Conservation (phyloP, 2,113 vertebrate species). For the Trachemys scripta region DNA sequence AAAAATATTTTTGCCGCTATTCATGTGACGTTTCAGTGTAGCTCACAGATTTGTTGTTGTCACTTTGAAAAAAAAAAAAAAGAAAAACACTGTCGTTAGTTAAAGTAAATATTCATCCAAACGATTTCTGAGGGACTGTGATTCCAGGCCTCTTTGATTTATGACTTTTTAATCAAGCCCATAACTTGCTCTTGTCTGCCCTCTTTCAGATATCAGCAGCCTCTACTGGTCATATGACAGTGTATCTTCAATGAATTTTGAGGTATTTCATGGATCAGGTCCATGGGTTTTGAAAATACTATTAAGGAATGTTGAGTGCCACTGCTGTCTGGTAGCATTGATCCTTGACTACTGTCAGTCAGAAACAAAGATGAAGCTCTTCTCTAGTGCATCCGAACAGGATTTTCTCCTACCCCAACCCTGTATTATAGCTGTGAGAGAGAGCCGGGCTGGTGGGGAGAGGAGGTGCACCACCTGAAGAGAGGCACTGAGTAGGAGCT, state of each 20-base stretch:
- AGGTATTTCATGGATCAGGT: background rate
- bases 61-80: background rate
- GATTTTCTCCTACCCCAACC: background rate
- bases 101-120: background rate
- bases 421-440: background rate
- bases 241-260: background rate
- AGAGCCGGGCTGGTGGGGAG: background rate
- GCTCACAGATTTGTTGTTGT: background rate
- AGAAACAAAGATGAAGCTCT: background rate
- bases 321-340: background rate
- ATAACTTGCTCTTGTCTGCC: background rate
- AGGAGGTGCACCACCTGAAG: background rate
- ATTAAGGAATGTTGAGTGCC: background rate
- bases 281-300: background rate
- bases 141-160: background rate
- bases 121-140: rapidly evolving
- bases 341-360: background rate
- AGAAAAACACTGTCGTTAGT: slow-evolving; percentile 21
- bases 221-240: background rate
- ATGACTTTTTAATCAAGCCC: background rate
- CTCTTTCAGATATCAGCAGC: background rate
- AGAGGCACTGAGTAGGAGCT: background rate
- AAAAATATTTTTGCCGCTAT: slow-evolving; percentile 41
- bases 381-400: background rate
- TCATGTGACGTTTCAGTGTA: slow-evolving; percentile 25